Conservation (phyloP, 2,888 invertebrate genomes). For the Dinocampus coccinellae region DNA sequence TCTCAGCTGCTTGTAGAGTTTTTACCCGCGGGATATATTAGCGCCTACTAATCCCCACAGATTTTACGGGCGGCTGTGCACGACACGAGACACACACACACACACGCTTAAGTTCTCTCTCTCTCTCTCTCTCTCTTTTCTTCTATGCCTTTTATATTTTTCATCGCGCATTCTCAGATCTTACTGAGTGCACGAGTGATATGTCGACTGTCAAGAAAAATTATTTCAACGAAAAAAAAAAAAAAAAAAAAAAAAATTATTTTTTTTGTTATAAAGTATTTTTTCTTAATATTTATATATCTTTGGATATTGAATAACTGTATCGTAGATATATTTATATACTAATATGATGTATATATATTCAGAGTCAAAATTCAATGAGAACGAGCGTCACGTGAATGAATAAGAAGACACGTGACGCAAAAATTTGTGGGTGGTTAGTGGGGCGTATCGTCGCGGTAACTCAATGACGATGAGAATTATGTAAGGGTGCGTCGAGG, state of each 20-base stretch:
- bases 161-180: conserved; percentile 6
- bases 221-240: neutral
- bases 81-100: conserved; percentile 42
- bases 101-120: conserved; percentile 27
- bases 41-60: conserved; percentile 64
- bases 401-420: conserved; percentile 63
- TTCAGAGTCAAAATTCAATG: conserved; percentile 40
- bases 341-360: neutral
- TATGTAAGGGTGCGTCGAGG: conserved; percentile 12
- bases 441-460: conserved; percentile 60
- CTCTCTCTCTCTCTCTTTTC: conserved; percentile 29
- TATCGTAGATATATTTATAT: neutral
- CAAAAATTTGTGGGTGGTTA: conserved; percentile 65
- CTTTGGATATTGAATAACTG: neutral
- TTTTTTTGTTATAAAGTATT: neutral
- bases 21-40: conserved; percentile 67
- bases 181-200: conserved; percentile 1
- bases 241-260: neutral
- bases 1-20: conserved; percentile 65
- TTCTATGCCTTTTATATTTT: too few relatives aligned
- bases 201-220: conserved; percentile 1
- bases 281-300: neutral
- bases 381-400: conserved; percentile 52
- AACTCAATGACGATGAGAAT: conserved; percentile 49
- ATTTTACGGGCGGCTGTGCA: conserved; percentile 64